phyloP scores from a whole-genome alignment of 2,888 invertebrate species.

The Lamellibrachia columna region DNA sequence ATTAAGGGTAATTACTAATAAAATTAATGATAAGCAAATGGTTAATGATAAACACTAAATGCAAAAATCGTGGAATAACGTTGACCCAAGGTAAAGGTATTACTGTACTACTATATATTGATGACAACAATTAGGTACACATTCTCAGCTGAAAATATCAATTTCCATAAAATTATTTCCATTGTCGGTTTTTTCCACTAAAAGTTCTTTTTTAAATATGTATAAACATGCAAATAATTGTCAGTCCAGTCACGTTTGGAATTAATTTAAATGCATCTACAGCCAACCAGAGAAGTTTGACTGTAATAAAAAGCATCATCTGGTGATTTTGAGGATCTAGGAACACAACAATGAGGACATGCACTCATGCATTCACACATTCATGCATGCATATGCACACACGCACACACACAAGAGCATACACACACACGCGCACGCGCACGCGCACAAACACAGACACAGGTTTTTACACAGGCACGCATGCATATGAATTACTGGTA shows the following conservation, averaged over 20 bases:
- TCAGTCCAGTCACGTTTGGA: not conserved
- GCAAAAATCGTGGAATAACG: too few species aligned
- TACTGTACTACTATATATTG: too few species aligned
- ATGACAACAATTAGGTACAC: not conserved
- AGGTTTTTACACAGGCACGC: not conserved
- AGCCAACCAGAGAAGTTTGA: too few species aligned
- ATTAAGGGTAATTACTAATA: too few species aligned
- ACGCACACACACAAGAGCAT: not conserved
- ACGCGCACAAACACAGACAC: not conserved
- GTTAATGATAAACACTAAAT: too few species aligned
- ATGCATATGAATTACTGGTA: not conserved
- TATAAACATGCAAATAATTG: not conserved
- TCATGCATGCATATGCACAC: too few species aligned
- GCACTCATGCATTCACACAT: too few species aligned
- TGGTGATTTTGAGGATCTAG: too few species aligned
- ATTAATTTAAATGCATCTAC: not conserved
- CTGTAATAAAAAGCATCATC: too few species aligned
- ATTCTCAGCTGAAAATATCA: not conserved
- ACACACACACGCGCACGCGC: not conserved
- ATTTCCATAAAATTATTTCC: not conserved
- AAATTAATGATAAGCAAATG: too few species aligned
- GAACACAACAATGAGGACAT: too few species aligned
- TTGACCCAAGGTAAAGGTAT: too few species aligned
- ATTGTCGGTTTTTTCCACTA: not conserved
- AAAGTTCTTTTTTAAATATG: not conserved